Conservation (phyloP, 2,113 vertebrate genomes). For the Cepphus grylle region DNA sequence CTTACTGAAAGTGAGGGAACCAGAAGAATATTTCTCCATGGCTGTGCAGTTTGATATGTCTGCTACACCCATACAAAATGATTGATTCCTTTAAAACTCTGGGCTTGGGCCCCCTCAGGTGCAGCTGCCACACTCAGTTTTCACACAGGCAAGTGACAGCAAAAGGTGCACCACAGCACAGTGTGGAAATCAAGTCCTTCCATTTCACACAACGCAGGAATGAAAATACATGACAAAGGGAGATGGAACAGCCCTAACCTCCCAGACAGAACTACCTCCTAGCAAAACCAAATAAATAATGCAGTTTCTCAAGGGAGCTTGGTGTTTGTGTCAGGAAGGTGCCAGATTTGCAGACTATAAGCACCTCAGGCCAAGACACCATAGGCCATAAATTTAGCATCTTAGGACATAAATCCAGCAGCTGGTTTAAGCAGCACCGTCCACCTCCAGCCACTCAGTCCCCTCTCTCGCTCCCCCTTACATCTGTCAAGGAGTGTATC, state of each 20-base stretch:
- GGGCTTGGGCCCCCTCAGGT: not conserved
- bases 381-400: not conserved
- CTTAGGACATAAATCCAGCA: not conserved
- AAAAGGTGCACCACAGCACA: not conserved
- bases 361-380: not conserved
- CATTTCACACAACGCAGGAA: not conserved
- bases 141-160: not conserved
- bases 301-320: not conserved
- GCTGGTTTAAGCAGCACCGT: not conserved
- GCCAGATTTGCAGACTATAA: constrained; percentile 1
- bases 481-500: not conserved
- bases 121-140: not conserved
- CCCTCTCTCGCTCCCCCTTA: not conserved
- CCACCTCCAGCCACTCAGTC: not conserved
- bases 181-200: not conserved
- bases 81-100: not conserved
- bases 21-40: not conserved
- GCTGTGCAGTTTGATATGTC: not conserved
- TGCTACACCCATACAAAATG: not conserved
- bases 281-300: constrained; percentile 14
- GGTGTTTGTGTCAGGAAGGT: not conserved
- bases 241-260: not conserved
- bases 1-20: not conserved
- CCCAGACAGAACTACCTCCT: not conserved
- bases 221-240: not conserved